Base-by-base conservation (phyloP, 2,888 invertebrate species). In the Hoplodrina blanda region DNA sequence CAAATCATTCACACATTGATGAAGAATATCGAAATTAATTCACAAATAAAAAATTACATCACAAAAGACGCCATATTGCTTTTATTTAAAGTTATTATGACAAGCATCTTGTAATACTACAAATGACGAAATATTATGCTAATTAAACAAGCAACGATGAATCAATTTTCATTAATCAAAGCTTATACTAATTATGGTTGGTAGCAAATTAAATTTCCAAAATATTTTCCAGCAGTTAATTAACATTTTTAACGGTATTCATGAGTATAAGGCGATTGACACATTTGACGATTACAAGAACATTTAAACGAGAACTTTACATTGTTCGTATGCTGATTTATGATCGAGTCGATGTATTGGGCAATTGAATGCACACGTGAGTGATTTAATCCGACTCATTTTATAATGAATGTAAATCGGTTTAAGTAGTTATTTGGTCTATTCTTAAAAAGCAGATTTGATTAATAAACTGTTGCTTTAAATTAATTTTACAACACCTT, bases 161-260 rank as follows among this genome's bases (percentile, higher is more conserved):
- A 78, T 81, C 64, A 72, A 78, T 78, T 75, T 72, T 69, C 69
- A 78, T 78, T 71, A 54, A 75, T 80, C 75, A 81, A 81, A 69
- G 8, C 8, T 8, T 73, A 33, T 56, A 69, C 79, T 75, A 78
- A 80, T 82, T 78, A 75, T 75, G 53, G 62, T n/a, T 54, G 60
- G 65, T 56, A 67, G 64, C 67, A 69, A 69, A 78, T 78, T 78
- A 64, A 74, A 68, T 55, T 63, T 79, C 57, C 73, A 59, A 69
- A 78, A 79, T 69, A 67, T 68, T 75, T 75, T 67, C 33, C 19
- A 69, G 57, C 57, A 66, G 56, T 52, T 64, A 19, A 77, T 79
- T 81, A 81, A 62, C 69, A 73, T 81, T 65, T 67, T 33, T 81
- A 79, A 81, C 68, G 65, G 41, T 11, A 41, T 7, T 11, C 11